Evolutionary conservation across 2,113 vertebrate genomes (phyloP), one percentile per base, ranked within the genome.

Genomic region (Coptodon bakossiorum): DNA sequence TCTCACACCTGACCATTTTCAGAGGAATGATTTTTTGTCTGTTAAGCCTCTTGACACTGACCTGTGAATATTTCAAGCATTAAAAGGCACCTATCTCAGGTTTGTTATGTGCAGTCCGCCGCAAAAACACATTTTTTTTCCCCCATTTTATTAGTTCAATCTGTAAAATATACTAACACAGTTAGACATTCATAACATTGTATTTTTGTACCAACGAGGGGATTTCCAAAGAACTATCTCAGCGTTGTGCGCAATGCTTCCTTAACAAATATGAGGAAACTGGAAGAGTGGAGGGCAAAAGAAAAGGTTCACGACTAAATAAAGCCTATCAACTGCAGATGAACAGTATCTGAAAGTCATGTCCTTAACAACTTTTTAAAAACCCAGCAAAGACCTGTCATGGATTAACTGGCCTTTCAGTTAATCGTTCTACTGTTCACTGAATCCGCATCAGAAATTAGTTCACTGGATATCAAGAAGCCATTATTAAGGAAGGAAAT

Each of bases 71-170:
- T 68, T 68, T 68, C 19, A 13, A 68, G 36, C 7, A 71, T 71
- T 24, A 71, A 71, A 71, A 43, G 3, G 66, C 66, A 71, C 12
- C 12, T 9, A 43, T 38, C 61, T 68, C 11, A 13, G 19, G 34
- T 38, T 45, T 71, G 36, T 43, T 71, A 71, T 43, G n/a, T 0
- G 13, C n/a, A 71, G 66, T 43, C 66, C 14, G 36, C 36, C 1
- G 6, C 19, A 68, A 66, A 66, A 38, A 38, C 10, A 68, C 6
- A 22, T 5, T 57, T 57, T 7, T 48, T 16, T 0, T 22, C 22
- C 1, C 61, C 7, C 66, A 71, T 43, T 0, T 45, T 14, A 24
- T 43, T 6, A 0, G 13, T 71, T 45, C 0, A 45, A 16, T 71
- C 66, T 43, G 12, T 43, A 14, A 24, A 71, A 71, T 24, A 71